A percentile compares a stretch with the other conserved stretches of the same genome.
These are phyloP conservation scores for Tolypeutes matacus DNA, from an alignment of 2,797 vertebrate genomes.

Conservation along the genomic window DNA sequence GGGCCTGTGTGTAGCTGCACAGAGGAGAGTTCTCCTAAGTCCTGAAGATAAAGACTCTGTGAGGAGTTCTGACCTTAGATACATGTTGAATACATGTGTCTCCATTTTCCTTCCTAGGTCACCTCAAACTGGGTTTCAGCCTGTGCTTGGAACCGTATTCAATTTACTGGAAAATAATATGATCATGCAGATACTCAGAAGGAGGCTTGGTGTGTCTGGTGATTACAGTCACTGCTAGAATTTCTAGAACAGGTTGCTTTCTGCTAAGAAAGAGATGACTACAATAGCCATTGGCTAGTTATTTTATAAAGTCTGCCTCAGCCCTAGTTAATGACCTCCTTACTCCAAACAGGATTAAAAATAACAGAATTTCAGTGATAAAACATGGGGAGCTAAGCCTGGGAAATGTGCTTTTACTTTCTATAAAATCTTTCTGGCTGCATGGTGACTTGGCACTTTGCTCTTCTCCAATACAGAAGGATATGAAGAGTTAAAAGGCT, in stretches of 20 bases:
- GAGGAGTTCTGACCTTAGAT: neutral
- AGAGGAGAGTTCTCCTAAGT: neutral
- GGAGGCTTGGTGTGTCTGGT: neutral
- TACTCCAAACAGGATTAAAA: neutral
- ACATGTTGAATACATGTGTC: neutral
- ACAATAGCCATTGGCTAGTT: neutral
- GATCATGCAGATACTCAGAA: neutral
- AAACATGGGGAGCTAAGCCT: neutral
- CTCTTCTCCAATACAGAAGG: neutral
- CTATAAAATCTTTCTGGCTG: neutral
- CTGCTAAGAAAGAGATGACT: neutral
- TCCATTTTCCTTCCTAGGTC: constrained; percentile 9
- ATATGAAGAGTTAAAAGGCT: constrained; percentile 8
- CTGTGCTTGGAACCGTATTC: neutral
- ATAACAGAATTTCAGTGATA: neutral
- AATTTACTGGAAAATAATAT: neutral
- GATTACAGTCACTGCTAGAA: neutral
- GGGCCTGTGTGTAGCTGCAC: neutral
- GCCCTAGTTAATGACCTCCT: neutral
- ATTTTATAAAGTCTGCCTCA: constrained; percentile 35
- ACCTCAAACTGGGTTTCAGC: constrained; percentile 5
- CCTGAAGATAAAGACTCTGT: neutral
- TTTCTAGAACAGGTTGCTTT: neutral
- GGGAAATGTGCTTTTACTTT: neutral
- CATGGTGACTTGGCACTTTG: neutral